Conservation (phyloP, 2,888 invertebrate species). For the Leptinotarsa rubiginosa region DNA sequence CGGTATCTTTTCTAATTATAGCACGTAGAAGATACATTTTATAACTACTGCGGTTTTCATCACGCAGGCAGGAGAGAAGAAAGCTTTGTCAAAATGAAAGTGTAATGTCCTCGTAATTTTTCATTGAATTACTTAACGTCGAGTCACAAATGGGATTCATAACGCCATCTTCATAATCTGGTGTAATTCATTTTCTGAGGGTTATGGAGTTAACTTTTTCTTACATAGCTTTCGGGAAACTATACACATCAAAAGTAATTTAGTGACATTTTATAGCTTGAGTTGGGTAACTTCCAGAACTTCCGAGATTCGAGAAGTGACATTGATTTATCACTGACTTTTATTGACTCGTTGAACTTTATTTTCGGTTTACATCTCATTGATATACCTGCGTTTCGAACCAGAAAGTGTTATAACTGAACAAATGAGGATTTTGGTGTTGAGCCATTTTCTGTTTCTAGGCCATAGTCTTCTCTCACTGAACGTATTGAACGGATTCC, state of each 20-base stretch:
- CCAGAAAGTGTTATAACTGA: no score
- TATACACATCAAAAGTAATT: not conserved
- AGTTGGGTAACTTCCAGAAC: no score
- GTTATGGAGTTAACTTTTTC: not conserved
- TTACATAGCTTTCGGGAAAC: not conserved
- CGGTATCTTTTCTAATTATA: not conserved
- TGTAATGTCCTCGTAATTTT: not conserved
- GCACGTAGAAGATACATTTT: not conserved
- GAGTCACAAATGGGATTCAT: not conserved
- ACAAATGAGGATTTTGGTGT: no score
- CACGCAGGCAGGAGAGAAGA: not conserved
- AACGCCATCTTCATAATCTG: not conserved
- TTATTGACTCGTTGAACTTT: no score
- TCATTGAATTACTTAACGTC: conserved; percentile 1
- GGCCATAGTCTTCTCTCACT: no score
- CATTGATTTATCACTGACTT: no score
- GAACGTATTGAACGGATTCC: no score
- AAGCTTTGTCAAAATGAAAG: not conserved
- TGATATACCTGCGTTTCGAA: no score
- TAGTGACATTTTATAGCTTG: no score
- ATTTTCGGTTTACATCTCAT: no score
- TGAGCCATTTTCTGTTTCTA: no score
- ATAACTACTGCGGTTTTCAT: not conserved
- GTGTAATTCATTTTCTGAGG: not conserved
- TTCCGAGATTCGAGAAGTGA: no score